Conservation (phyloP, 2,888 invertebrate genomes). For the Andrena haemorrhoa region DNA sequence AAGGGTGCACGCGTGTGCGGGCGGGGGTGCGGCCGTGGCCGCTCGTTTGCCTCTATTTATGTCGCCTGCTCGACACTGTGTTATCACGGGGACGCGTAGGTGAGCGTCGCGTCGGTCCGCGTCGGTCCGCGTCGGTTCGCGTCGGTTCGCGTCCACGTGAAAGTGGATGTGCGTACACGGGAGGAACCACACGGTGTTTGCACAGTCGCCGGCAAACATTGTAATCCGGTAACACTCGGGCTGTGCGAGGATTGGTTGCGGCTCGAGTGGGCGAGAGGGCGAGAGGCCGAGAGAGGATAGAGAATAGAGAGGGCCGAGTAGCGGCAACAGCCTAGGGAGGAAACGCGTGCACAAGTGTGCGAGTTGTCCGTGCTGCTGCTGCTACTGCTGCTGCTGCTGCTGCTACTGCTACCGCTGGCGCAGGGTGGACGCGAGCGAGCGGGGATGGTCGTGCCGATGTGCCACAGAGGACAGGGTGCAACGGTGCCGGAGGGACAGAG, state of each 20-base stretch:
- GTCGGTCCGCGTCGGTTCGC: background rate
- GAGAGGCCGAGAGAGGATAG: constrained; percentile 11
- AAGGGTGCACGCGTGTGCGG: background rate
- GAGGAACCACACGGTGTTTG: constrained; percentile 74
- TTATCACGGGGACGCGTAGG: constrained; percentile 42
- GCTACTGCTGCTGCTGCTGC: background rate
- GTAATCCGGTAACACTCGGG: constrained; percentile 78
- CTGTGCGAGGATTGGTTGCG: constrained; percentile 73
- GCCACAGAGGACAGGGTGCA: constrained; percentile 11
- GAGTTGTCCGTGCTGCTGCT: constrained; percentile 16
- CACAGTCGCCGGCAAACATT: constrained; percentile 79
- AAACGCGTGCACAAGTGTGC: constrained; percentile 34
- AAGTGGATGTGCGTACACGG: constrained; percentile 54
- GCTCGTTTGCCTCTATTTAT: constrained; percentile 58
- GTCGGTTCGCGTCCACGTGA: constrained; percentile 33
- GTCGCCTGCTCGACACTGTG: constrained; percentile 44
- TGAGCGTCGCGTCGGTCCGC: constrained; percentile 3
- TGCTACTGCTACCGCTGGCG: background rate
- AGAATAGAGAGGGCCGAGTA: constrained; percentile 6
- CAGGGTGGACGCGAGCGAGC: background rate
- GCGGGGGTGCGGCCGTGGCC: background rate
- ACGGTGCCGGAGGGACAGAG: constrained; percentile 31
- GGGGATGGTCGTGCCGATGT: constrained; percentile 11
- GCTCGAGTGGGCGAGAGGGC: constrained; percentile 28
- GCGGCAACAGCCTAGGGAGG: constrained; percentile 20